Evolutionary conservation across 2,888 invertebrate species (phyloP).

Genomic region (Callinectes sapidus): DNA sequence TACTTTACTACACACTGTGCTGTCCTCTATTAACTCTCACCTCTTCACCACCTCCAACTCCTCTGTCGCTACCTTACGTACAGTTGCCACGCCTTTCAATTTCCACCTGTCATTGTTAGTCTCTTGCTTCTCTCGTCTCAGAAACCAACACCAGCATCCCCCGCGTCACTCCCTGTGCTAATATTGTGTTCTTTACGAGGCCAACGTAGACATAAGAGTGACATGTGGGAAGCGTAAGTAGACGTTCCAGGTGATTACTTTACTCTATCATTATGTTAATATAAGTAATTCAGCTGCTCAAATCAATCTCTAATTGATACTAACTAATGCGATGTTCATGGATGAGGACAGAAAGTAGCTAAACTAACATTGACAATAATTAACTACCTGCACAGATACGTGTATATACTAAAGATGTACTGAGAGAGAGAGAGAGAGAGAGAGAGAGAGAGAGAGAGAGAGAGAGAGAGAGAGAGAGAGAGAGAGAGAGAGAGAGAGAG

Average conservation of each 20-base stretch:
- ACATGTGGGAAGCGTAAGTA: not conserved
- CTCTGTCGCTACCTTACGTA: not conserved
- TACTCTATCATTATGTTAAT: not conserved
- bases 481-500: conserved; percentile 14
- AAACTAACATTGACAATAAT: not conserved
- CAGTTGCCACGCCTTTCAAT: not conserved
- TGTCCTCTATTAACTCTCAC: not conserved
- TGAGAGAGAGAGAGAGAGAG: conserved; percentile 31
- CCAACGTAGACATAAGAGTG: not conserved
- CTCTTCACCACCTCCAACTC: not conserved
- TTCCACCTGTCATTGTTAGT: not conserved
- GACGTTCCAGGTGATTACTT: not conserved
- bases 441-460: conserved; percentile 41
- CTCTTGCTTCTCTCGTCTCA: not conserved
- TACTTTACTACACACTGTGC: not conserved
- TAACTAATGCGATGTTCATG: not conserved
- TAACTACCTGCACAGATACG: not conserved
- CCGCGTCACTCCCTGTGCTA: not conserved
- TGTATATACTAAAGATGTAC: not conserved
- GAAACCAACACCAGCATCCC: not conserved
- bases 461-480: conserved; percentile 39
- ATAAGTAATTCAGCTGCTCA: not conserved
- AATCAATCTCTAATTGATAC: not conserved
- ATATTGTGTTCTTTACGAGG: not conserved
- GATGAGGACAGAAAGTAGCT: not conserved